Conservation (phyloP, 1,140 invertebrate genomes). For the Pissodes strobi region DNA sequence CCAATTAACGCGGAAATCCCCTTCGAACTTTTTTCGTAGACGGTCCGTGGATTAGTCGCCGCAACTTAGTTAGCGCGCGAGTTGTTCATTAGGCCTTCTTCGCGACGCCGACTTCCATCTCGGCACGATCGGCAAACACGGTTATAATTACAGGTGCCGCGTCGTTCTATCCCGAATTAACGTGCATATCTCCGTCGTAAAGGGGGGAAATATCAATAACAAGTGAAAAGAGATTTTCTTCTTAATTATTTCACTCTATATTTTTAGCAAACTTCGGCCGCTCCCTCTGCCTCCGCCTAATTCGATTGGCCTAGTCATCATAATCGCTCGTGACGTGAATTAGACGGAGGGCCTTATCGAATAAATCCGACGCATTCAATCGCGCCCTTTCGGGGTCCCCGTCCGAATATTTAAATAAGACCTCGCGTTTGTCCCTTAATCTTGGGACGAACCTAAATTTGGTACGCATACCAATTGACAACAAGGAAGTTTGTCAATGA, state of each 20-base stretch:
- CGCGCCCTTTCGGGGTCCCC: slow-evolving; percentile 18
- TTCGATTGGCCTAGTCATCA: slow-evolving; percentile 14
- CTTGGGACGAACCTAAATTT: too few relatives aligned
- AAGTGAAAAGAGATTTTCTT: too few relatives aligned
- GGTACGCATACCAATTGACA: too few relatives aligned
- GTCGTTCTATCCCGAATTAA: too few relatives aligned
- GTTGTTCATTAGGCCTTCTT: slow-evolving; percentile 14
- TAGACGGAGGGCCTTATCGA: slow-evolving; percentile 21
- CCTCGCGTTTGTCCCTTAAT: not conserved
- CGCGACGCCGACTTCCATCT: not conserved
- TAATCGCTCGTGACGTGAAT: slow-evolving; percentile 27
- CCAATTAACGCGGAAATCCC: slow-evolving; percentile 19
- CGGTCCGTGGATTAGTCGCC: slow-evolving; percentile 7
- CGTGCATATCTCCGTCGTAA: too few relatives aligned
- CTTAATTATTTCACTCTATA: too few relatives aligned
- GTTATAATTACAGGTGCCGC: slow-evolving; percentile 23
- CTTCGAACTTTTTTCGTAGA: slow-evolving; percentile 7
- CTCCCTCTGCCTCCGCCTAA: not conserved
- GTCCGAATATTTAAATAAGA: slow-evolving; percentile 5
- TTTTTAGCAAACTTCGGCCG: too few relatives aligned
- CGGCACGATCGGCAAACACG: slow-evolving; percentile 22
- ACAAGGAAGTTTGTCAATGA: too few relatives aligned
- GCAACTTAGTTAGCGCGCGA: slow-evolving; percentile 15
- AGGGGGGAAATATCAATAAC: too few relatives aligned
- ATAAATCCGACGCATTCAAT: slow-evolving; percentile 11